Percentiles rank a stretch among this genome's conserved stretches.
Evolutionary conservation across 2,797 vertebrate genomes (phyloP).

Genomic region (Enteromius radiatus): DNA sequence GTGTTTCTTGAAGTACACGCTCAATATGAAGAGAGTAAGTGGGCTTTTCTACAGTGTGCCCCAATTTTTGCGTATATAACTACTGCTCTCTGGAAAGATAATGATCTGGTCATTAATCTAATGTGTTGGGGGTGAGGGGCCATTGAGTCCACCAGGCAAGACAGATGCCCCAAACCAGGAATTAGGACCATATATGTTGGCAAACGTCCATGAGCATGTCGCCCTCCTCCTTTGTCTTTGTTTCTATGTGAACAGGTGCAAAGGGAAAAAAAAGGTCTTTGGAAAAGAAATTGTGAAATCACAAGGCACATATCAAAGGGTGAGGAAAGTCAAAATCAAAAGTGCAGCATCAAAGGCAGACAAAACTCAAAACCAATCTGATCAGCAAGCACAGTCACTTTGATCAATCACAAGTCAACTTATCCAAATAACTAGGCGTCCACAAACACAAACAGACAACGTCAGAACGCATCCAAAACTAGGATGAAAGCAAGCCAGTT

Average conservation of each 20-base stretch:
- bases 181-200: conserved; percentile 37
- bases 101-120: conserved; percentile 52
- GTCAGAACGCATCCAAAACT: not conserved
- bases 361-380: conserved; percentile 43
- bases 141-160: conserved; percentile 26
- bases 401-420: conserved; percentile 31
- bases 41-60: conserved; percentile 5
- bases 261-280: conserved; percentile 17
- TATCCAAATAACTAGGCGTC: conserved; percentile 9
- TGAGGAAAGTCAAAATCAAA: conserved; percentile 26
- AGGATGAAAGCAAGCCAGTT: not conserved
- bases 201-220: conserved; percentile 11
- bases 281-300: conserved; percentile 24
- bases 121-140: conserved; percentile 38
- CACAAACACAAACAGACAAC: conserved; percentile 26
- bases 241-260: conserved; percentile 15
- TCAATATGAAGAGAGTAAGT: not conserved
- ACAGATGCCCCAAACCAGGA: conserved; percentile 14
- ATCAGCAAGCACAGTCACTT: conserved; percentile 29
- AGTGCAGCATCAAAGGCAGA: conserved; percentile 44
- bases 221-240: not conserved
- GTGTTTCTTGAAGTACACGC: conserved; percentile 26
- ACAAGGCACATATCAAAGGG: conserved; percentile 45
- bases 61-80: conserved; percentile 20
- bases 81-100: conserved; percentile 34